phyloP scores from a whole-genome alignment of 2,113 vertebrate genomes.

The Dromaius novaehollandiae region DNA sequence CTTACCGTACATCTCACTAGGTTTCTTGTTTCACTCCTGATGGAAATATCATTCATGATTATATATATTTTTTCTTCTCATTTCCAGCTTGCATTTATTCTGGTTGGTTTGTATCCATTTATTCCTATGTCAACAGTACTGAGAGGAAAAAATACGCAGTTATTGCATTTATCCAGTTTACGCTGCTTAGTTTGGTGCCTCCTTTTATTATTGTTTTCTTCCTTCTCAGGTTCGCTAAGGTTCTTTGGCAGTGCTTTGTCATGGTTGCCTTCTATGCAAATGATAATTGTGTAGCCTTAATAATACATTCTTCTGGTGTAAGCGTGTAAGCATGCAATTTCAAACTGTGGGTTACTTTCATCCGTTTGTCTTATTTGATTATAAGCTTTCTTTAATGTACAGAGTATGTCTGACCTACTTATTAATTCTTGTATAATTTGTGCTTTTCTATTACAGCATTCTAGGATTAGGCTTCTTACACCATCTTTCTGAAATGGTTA shows the following conservation, averaged over 20 bases:
- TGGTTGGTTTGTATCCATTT: neutral
- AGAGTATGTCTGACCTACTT: neutral
- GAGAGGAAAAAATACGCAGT: neutral
- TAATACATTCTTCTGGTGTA: neutral
- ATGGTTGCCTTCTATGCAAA: neutral
- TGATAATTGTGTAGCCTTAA: neutral
- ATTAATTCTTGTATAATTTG: neutral
- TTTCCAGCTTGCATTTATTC: neutral
- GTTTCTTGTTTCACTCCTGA: neutral
- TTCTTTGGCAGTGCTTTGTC: neutral
- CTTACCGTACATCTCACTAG: neutral
- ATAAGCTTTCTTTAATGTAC: neutral
- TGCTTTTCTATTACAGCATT: neutral
- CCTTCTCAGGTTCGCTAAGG: neutral
- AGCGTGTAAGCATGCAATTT: neutral
- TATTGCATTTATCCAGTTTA: neutral
- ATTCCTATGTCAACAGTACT: neutral
- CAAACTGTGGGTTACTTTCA: neutral
- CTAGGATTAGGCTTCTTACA: neutral
- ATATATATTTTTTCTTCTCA: neutral
- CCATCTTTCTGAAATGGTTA: neutral
- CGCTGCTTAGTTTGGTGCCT: neutral
- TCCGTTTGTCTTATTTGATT: neutral
- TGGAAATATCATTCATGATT: neutral
- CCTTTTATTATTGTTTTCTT: neutral